phyloP scores from a whole-genome alignment of 92 coral and sea anemone species.

The Galaxea fascicularis region DNA sequence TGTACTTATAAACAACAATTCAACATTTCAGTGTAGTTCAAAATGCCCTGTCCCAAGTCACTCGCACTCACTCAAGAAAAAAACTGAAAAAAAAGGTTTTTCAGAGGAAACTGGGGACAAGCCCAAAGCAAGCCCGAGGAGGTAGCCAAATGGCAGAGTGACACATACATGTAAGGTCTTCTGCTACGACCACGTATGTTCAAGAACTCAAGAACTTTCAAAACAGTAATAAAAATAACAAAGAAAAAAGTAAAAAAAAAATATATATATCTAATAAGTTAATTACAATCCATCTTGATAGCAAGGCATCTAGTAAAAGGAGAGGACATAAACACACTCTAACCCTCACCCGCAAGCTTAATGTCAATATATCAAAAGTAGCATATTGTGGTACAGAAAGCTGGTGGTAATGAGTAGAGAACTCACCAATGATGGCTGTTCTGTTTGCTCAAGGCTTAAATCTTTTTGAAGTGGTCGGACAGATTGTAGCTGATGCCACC shows the following conservation, averaged over 20 bases:
- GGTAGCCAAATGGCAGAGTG: constrained; percentile 30
- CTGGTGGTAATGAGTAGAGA: constrained; percentile 20
- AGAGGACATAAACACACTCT: constrained; percentile 23
- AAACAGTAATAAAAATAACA: constrained; percentile 31
- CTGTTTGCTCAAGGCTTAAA: constrained; percentile 45
- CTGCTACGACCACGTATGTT: neutral
- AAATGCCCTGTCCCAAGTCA: constrained; percentile 21
- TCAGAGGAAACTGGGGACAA: constrained; percentile 26
- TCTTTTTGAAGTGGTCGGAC: constrained; percentile 45
- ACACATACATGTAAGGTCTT: constrained; percentile 32
- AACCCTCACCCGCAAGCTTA: constrained; percentile 8
- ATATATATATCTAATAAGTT: too few relatives aligned
- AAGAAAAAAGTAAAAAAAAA: too few relatives aligned
- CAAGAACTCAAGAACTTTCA: constrained; percentile 37
- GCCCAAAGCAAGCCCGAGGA: constrained; percentile 31
- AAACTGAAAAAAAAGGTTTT: neutral
- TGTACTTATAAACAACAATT: constrained; percentile 12
- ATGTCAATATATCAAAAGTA: constrained; percentile 9
- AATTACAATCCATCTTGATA: constrained; percentile 40
- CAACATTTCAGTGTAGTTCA: constrained; percentile 10
- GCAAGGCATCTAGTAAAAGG: constrained; percentile 35
- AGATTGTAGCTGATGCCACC: constrained; percentile 52
- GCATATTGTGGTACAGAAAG: neutral
- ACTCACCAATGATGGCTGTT: constrained; percentile 33
- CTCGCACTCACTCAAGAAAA: constrained; percentile 23